Base-by-base conservation (phyloP, 2,888 invertebrate genomes). In the Andrena flavipes region DNA sequence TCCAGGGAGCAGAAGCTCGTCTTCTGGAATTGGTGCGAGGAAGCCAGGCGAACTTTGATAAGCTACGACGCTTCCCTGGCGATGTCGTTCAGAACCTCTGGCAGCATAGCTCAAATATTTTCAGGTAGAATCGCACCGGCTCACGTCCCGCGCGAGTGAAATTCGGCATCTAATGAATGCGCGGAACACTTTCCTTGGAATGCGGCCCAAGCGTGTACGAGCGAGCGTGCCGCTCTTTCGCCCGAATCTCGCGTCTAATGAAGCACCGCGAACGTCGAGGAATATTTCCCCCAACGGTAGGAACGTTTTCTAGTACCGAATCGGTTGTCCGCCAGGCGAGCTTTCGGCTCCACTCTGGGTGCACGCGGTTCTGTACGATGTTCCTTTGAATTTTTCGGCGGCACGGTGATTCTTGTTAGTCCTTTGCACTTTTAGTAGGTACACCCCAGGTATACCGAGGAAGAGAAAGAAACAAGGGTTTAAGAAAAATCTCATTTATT, bases 1-100 rank as follows among this genome's bases (percentile, higher is more conserved):
- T 48, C 87, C 20, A 90, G 93, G 69, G 87, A 92, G 71, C 93
- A 93, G 78, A 91, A 88, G 74, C 82, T 94, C 23, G 87, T 93
- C 71, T 93, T 94, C 71, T 94, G 94, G 94, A 94, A 94, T 80
- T 94, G 94, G 94, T 87, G 89, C 72, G 90, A 92, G 29, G 86
- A 89, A 20, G 86, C 90, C 10, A 89, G 86, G 73, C 82, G 84
- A 64, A 92, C 92, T 49, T 86, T 93, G 48, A 87, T 89, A 42
- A 90, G 89, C 74, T 93, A 91, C 77, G 92, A 93, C 56, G 74
- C 87, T 4, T 90, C 89, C 4, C 82, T 90, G 59, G 79, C 76
- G 10, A 65, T 73, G 56, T 88, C 91, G 76, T 93, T 93, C 81
- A 88, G 80, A 64, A 87, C 85, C 16, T 88, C 85, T 69, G 88